These are phyloP conservation scores for Sphaerophoria taeniata DNA, from an alignment of 2,888 invertebrate species.

Conservation along the genomic window DNA sequence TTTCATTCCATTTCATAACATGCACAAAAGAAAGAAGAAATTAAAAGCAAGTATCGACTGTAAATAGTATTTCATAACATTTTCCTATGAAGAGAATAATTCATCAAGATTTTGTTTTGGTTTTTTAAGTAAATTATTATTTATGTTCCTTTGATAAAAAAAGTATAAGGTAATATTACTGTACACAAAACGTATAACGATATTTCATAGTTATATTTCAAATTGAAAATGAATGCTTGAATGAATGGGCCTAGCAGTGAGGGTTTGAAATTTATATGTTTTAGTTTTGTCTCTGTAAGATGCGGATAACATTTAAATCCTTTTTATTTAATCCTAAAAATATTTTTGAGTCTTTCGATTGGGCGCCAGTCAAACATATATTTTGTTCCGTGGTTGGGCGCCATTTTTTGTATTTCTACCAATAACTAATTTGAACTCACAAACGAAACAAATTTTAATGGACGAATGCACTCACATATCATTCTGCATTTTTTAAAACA, in stretches of 20 bases:
- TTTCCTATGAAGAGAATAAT: slow-evolving; percentile 36
- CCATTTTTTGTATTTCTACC: not conserved
- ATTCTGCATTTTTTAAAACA: no score
- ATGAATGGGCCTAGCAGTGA: slow-evolving; percentile 9
- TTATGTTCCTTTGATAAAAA: slow-evolving; percentile 9
- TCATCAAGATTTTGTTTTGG: slow-evolving; percentile 47
- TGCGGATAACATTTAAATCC: slow-evolving; percentile 37
- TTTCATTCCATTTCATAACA: slow-evolving; percentile 12
- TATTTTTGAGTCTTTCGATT: not conserved
- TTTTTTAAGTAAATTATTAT: slow-evolving; percentile 3
- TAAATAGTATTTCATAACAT: slow-evolving; percentile 42
- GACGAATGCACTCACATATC: no score
- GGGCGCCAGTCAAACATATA: not conserved
- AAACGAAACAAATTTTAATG: no score
- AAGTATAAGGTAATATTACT: slow-evolving; percentile 1
- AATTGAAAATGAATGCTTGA: slow-evolving; percentile 21
- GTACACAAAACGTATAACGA: slow-evolving; percentile 67
- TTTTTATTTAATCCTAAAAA: not conserved
- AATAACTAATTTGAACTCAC: no score
- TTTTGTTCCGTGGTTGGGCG: not conserved
- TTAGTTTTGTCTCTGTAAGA: not conserved
- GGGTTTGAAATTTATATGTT: slow-evolving; percentile 1
- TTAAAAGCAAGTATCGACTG: slow-evolving; percentile 7
- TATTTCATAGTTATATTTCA: slow-evolving; percentile 36
- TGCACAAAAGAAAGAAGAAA: slow-evolving; percentile 17